These are phyloP conservation scores for Psittacus erithacus DNA, from an alignment of 2,113 vertebrate species.

Conservation along the genomic window DNA sequence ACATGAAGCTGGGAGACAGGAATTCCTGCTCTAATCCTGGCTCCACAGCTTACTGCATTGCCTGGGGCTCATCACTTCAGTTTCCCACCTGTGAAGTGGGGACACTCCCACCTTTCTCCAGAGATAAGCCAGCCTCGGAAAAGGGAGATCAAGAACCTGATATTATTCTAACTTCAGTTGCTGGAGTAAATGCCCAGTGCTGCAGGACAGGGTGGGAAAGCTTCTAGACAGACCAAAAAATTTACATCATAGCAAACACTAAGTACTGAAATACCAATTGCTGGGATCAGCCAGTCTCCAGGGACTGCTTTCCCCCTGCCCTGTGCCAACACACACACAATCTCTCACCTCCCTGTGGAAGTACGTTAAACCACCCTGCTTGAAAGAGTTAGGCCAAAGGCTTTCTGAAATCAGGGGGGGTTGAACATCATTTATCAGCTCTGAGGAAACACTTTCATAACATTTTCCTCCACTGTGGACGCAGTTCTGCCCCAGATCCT, in stretches of 20 bases:
- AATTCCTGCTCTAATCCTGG: conserved; percentile 42
- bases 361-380: background rate
- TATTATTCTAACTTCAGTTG: background rate
- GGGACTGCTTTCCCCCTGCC: background rate
- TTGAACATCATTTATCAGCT: background rate
- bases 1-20: conserved; percentile 36
- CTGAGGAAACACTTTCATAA: conserved; percentile 36
- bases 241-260: conserved; percentile 31
- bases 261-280: background rate
- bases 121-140: conserved; percentile 32
- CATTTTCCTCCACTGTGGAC: background rate
- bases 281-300: background rate
- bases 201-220: conserved; percentile 27
- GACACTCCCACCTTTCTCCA: conserved; percentile 38
- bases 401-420: background rate
- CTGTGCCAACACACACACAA: background rate
- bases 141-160: conserved; percentile 13
- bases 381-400: background rate
- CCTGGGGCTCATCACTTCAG: conserved; percentile 34
- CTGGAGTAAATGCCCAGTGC: background rate
- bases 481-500: background rate
- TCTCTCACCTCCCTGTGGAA: background rate
- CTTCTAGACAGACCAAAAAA: conserved; percentile 27
- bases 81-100: conserved; percentile 58
- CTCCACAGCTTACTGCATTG: background rate